Conservation (phyloP, 2,797 vertebrate genomes). For the Zenarchopterus dispar region DNA sequence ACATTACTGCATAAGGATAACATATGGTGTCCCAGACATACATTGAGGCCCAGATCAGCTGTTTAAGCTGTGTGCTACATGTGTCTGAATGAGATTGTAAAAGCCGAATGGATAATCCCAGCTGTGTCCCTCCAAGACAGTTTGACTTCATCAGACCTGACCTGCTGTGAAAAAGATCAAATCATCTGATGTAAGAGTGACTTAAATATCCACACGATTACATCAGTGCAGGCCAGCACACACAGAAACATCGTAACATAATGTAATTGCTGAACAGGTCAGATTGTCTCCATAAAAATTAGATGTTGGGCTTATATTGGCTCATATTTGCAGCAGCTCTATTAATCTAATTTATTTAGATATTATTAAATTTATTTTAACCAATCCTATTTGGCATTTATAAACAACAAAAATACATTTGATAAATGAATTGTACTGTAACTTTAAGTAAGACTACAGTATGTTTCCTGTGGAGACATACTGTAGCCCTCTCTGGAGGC, state of each 20-base stretch:
- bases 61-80: constrained; percentile 23
- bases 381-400: not conserved
- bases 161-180: constrained; percentile 17
- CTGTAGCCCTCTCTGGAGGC: too few relatives aligned
- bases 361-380: not conserved
- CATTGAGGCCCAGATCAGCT: constrained; percentile 5
- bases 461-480: too few relatives aligned
- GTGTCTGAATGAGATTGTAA: constrained; percentile 20
- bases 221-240: constrained; percentile 7
- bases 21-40: constrained; percentile 1
- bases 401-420: not conserved
- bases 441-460: too few relatives aligned
- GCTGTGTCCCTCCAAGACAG: constrained; percentile 19
- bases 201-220: not conserved
- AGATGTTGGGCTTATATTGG: not conserved
- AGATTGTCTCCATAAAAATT: not conserved
- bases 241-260: not conserved
- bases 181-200: constrained; percentile 35
- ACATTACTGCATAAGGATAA: not conserved
- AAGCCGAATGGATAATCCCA: constrained; percentile 45
- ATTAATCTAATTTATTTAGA: not conserved
- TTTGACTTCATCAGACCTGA: constrained; percentile 35
- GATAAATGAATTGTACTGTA: not conserved
- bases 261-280: not conserved
- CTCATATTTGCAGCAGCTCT: not conserved